These are phyloP conservation scores for Vanacampus margaritifer DNA, from an alignment of 2,113 vertebrate genomes.

Conservation along the genomic window DNA sequence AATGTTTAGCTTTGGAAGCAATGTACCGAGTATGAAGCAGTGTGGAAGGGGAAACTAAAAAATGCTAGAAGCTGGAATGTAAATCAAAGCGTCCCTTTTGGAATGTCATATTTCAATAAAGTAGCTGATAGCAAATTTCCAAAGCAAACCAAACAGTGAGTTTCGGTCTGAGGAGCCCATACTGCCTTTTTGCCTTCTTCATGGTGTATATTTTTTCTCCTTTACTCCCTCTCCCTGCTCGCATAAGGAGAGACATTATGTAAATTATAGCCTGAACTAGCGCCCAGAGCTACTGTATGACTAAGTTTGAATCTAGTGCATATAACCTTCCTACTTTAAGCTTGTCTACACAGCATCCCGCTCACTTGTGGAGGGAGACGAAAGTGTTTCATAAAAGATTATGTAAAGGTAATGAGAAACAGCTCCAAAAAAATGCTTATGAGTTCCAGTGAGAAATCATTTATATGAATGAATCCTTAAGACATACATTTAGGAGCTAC, in stretches of 20 bases:
- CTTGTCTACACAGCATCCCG: background rate
- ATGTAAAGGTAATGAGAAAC: background rate
- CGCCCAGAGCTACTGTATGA: background rate
- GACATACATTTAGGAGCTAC: conserved; percentile 19
- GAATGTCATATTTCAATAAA: background rate
- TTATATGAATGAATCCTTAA: conserved; percentile 39
- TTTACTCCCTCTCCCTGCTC: no score
- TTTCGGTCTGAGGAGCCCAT: conserved; percentile 5
- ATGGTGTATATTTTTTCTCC: no score
- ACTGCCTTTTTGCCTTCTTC: no score
- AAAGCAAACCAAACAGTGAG: background rate
- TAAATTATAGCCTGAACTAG: background rate
- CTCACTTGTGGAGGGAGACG: background rate
- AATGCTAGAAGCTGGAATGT: conserved; percentile 4
- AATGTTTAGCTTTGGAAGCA: background rate
- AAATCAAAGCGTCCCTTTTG: background rate
- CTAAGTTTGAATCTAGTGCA: background rate
- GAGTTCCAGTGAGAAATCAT: conserved; percentile 18
- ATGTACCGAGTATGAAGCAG: background rate
- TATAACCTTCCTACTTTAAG: background rate
- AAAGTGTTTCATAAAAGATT: background rate
- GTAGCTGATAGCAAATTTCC: background rate
- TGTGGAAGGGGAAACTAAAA: background rate
- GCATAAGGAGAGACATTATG: no score
- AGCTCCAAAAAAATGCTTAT: background rate